A percentile compares a stretch with the other conserved stretches of the same genome.
Conservation (phyloP, 2,113 vertebrate genomes). For the Pipra filicauda region DNA sequence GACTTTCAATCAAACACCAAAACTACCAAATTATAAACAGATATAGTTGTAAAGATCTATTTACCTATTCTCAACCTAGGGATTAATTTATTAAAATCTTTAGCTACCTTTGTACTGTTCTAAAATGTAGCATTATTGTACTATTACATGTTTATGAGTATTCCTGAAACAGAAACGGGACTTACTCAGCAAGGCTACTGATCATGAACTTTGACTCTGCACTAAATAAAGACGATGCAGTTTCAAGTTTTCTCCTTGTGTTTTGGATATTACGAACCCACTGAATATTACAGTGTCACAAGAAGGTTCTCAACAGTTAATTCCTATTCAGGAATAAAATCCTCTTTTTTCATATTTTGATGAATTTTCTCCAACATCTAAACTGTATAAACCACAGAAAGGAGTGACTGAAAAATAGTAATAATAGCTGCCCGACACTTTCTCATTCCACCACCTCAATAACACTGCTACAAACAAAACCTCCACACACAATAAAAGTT, state of each 20-base stretch:
- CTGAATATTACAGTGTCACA: not conserved
- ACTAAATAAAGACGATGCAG: not conserved
- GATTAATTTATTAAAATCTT: not conserved
- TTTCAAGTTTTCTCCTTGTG: not conserved
- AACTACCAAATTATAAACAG: not conserved
- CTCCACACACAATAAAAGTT: not conserved
- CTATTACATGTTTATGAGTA: not conserved
- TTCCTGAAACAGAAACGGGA: not conserved
- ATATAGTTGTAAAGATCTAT: not conserved
- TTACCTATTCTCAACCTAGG: not conserved
- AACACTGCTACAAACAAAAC: constrained; percentile 4
- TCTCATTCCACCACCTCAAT: not conserved
- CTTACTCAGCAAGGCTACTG: not conserved
- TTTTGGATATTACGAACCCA: not conserved
- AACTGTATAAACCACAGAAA: not conserved
- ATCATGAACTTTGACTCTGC: not conserved
- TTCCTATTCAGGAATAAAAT: not conserved
- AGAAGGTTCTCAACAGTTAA: not conserved
- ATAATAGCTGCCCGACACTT: not conserved
- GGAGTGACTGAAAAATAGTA: not conserved
- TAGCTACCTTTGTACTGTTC: not conserved
- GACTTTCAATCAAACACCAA: not conserved
- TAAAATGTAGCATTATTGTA: not conserved
- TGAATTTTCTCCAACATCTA: not conserved
- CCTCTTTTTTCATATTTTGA: not conserved